Base-by-base conservation (phyloP, 2,797 vertebrate species). In the Gymnocypris eckloni region DNA sequence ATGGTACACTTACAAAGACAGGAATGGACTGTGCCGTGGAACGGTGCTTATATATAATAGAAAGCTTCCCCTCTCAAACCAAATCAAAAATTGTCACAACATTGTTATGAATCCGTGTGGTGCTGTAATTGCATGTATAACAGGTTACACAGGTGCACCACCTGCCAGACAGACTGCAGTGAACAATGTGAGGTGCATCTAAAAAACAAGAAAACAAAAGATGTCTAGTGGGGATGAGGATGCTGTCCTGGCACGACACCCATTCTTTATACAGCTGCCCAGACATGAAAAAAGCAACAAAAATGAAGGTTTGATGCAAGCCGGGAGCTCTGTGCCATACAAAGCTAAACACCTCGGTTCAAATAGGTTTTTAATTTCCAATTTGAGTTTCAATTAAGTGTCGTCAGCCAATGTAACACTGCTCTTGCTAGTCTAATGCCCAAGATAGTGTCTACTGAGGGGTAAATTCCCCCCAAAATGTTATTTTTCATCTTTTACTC, bases 131-230 rank as follows among this genome's bases (percentile, higher is more conserved):
- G 67, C 78, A 71, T 79, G 84, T 72, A 52, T 52, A 71, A 78
- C 39, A 70, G 41, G 83, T 70, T 70, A 85, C 9, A 28, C 77
- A 61, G 84, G 41, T 72, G 69, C 70, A 79, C 84, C 78, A 73
- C 84, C 78, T 85, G 84, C 69, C 84, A 64, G 84, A 72, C 54
- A 85, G 77, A 72, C 77, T 64, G 77, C 76, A 25, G 77, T 25
- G 25, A 71, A 79, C 67, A 85, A 85, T 79, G 67, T 85, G 77
- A 80, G 52, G 52, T 59, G 77, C 69, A 73, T 85, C 52, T 59
- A 85, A 85, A 67, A 71, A 80, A 73, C 78, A 52, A 52, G 78
- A 80, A 64, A 80, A 85, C 77, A 85, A 80, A 80, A 59, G 39
- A 73, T 37, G 77, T 61, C 77, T 64, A 48, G 66, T 72, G 83